Evolutionary conservation across 2,113 vertebrate species (phyloP).

Genomic region (Periophthalmus modestus): DNA sequence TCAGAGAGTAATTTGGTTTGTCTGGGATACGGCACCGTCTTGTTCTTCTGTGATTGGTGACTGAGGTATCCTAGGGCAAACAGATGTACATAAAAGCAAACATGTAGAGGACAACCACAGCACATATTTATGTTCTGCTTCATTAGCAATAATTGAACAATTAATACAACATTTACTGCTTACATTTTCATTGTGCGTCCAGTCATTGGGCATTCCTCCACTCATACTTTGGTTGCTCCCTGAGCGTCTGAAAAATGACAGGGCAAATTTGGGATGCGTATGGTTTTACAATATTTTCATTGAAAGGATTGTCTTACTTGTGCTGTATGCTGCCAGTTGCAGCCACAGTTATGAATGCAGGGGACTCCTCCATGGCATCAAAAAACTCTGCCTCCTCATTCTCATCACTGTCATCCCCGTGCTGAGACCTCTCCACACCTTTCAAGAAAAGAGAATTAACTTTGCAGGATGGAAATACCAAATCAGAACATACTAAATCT

Average conservation of each 20-base stretch:
- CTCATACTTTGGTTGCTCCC: slow-evolving; percentile 85
- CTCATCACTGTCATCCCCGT: slow-evolving; percentile 91
- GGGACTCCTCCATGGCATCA: slow-evolving; percentile 94
- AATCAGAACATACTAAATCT: too few relatives aligned
- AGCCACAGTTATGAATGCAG: slow-evolving; percentile 92
- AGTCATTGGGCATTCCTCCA: slow-evolving; percentile 81
- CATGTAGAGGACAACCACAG: neutral
- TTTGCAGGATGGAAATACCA: neutral
- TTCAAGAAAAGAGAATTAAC: neutral
- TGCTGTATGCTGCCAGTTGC: slow-evolving; percentile 78
- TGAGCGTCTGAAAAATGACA: slow-evolving; percentile 76
- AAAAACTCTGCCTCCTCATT: slow-evolving; percentile 96
- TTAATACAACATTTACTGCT: slow-evolving; percentile 46
- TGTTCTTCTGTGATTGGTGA: slow-evolving; percentile 68
- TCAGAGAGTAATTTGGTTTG: slow-evolving; percentile 79
- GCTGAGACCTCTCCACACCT: slow-evolving; percentile 77
- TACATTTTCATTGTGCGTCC: slow-evolving; percentile 86
- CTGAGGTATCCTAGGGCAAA: slow-evolving; percentile 60
- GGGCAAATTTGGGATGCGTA: neutral
- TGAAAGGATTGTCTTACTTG: slow-evolving; percentile 72
- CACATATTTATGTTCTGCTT: neutral
- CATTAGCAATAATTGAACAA: too few relatives aligned
- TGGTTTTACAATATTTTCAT: neutral
- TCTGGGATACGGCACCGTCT: slow-evolving; percentile 74
- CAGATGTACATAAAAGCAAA: neutral